Base-by-base conservation (phyloP, 1,140 invertebrate species). In the Listronotus oregonensis region DNA sequence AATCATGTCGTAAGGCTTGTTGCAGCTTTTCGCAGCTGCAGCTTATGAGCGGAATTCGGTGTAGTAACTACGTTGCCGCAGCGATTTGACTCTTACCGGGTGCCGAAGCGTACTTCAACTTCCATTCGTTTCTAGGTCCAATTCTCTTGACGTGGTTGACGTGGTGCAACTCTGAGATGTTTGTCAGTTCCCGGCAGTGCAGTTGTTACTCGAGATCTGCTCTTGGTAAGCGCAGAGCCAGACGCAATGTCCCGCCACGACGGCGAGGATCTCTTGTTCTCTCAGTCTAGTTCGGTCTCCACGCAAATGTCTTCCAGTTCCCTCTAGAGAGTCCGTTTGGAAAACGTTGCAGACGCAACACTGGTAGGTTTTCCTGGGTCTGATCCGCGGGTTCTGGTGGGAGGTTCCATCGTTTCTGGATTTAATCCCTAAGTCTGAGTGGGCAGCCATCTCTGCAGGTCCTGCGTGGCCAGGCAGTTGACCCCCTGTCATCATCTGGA, bases 161-260 rank as follows among this genome's bases (percentile, higher is more conserved):
- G 77, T 98, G 93, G 75, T 98, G 97, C 70, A 99, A 83, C 76
- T 96, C 87, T 79, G 56, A 99, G 82, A 84, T 99, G 97, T 80
- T 99, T 99, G 81, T 99, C 97, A 31, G 97, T 99, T n/a, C n/a
- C 82, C 99, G 98, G 79, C 96, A 99, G 77, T 99, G 97, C 14
- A 99, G 86, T 81, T 99, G 97, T 82, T 99, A 99, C 79, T 99
- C 99, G 17, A 99, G 83, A 79, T 97, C 97, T 0, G 97, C 99
- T 79, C 97, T 98, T n/a, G n/a, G 82, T 99, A 99, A 58, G 93
- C 94, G 83, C 97, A 99, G 12, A 99, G 83, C 80, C 97, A 99
- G 61, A 97, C 90, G 80, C 97, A 99, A 73, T 95, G 93, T 34
- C 95, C 96, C 37, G 91, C 92, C 42, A 93, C 89, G 6, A 96